These are phyloP conservation scores for Ammospiza nelsoni DNA, from an alignment of 2,113 vertebrate genomes.

Conservation along the genomic window DNA sequence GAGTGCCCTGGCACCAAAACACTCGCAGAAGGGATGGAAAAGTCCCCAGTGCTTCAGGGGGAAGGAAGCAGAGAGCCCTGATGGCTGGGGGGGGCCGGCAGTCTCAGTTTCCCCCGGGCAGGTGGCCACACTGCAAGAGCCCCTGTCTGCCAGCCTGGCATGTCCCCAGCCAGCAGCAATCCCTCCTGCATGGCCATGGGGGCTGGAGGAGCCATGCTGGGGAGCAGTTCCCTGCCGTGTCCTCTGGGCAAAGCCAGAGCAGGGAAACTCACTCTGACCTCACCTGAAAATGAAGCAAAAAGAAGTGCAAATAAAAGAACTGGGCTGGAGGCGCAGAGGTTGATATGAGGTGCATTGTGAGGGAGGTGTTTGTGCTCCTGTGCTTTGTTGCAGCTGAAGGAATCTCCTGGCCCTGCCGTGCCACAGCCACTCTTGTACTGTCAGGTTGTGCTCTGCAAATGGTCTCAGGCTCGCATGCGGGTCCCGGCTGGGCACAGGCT, in stretches of 20 bases:
- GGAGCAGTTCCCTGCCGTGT: fast-evolving
- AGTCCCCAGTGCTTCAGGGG: fast-evolving
- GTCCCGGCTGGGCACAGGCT: not conserved
- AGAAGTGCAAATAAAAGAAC: not conserved
- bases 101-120: not conserved
- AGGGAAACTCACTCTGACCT: not conserved
- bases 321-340: not conserved
- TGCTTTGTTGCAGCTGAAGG: not conserved
- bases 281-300: not conserved
- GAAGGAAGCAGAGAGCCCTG: fast-evolving
- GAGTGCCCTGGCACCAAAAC: not conserved
- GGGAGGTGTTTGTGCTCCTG: not conserved
- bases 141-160: not conserved
- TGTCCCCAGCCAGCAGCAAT: not conserved
- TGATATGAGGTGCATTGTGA: not conserved
- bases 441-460: not conserved
- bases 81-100: not conserved
- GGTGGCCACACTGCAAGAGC: not conserved
- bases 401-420: fast-evolving
- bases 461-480: fast-evolving
- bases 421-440: too few species aligned
- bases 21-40: not conserved
- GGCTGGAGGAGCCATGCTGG: not conserved
- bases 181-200: fast-evolving
- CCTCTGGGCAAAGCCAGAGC: not conserved